Conservation (phyloP, 2,113 vertebrate genomes). For the Nesogale talazaci region DNA sequence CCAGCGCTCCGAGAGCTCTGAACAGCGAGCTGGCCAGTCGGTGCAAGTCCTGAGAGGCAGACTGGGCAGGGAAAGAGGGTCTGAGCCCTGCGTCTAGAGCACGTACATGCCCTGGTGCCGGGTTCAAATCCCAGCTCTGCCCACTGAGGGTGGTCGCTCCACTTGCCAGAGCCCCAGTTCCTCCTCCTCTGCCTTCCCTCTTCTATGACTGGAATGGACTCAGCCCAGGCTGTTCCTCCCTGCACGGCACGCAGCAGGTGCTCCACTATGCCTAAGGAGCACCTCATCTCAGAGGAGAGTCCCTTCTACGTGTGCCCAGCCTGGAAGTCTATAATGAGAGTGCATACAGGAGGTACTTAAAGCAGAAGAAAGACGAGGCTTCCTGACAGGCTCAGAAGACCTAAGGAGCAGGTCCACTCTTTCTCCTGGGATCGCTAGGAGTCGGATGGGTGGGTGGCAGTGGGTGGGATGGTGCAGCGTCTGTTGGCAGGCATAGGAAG, state of each 20-base stretch:
- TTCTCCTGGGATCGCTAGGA: too few relatives aligned
- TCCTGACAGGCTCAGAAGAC: too few relatives aligned
- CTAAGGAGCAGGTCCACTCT: too few relatives aligned
- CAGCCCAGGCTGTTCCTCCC: not conserved
- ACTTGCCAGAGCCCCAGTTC: not conserved
- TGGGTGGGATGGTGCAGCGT: too few relatives aligned
- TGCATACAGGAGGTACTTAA: not conserved
- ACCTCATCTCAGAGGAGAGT: too few relatives aligned
- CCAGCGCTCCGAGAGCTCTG: slow-evolving; percentile 89
- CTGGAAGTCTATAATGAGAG: not conserved
- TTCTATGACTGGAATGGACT: not conserved
- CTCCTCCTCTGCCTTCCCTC: not conserved
- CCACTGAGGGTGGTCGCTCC: not conserved
- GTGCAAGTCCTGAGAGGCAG: slow-evolving; percentile 89
- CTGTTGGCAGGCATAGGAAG: too few relatives aligned
- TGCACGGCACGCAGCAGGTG: not conserved
- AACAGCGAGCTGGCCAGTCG: slow-evolving; percentile 92
- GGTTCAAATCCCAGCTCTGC: not conserved
- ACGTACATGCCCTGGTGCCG: accelerated
- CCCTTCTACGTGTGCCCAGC: not conserved
- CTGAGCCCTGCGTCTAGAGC: not conserved
- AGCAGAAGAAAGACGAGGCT: too few relatives aligned
- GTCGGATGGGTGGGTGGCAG: too few relatives aligned
- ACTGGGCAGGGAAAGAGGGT: not conserved
- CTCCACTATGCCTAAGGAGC: too few relatives aligned